A percentile compares a stretch with the other conserved stretches of the same genome.
These are phyloP conservation scores for Pocillopora damicornis DNA, from an alignment of 64 coral and sea anemone species.

Conservation along the genomic window DNA sequence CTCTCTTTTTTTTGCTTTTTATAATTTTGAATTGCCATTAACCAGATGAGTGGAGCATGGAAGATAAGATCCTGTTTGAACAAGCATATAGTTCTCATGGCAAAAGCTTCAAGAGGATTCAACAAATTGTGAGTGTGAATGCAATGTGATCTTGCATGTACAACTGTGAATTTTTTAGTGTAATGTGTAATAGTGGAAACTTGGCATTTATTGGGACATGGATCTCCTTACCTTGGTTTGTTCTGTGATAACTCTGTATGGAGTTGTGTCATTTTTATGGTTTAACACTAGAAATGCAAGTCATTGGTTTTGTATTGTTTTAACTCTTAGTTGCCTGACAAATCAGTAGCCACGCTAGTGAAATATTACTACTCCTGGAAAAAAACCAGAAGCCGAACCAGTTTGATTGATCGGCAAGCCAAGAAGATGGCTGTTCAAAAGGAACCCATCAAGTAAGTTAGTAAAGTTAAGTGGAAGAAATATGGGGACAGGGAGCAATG, in stretches of 20 bases:
- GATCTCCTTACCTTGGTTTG: too few species aligned
- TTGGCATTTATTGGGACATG: too few species aligned
- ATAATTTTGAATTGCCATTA: background rate
- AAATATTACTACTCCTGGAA: slow-evolving; percentile 99
- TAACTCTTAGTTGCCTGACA: slow-evolving; percentile 78
- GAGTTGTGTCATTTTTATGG: background rate
- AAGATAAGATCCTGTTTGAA: slow-evolving; percentile 99
- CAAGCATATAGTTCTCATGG: slow-evolving; percentile 99
- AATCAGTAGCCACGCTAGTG: slow-evolving; percentile 88
- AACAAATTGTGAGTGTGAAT: slow-evolving; percentile 81
- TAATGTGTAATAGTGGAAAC: too few species aligned
- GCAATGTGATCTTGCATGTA: too few species aligned
- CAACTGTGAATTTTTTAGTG: too few species aligned
- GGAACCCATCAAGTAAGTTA: slow-evolving; percentile 7
- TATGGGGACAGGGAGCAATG: too few species aligned
- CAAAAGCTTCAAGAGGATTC: slow-evolving; percentile 95
- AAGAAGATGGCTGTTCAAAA: slow-evolving; percentile 64
- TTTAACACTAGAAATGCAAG: background rate
- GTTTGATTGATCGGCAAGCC: slow-evolving; percentile 97
- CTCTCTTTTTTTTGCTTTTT: too few species aligned
- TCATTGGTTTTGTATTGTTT: background rate
- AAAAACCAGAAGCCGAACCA: slow-evolving; percentile 96
- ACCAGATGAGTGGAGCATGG: slow-evolving; percentile 98
- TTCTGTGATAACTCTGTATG: too few species aligned
- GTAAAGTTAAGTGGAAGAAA: too few species aligned